phyloP scores from a whole-genome alignment of 2,113 vertebrate species.

The Tenrec ecaudatus region DNA sequence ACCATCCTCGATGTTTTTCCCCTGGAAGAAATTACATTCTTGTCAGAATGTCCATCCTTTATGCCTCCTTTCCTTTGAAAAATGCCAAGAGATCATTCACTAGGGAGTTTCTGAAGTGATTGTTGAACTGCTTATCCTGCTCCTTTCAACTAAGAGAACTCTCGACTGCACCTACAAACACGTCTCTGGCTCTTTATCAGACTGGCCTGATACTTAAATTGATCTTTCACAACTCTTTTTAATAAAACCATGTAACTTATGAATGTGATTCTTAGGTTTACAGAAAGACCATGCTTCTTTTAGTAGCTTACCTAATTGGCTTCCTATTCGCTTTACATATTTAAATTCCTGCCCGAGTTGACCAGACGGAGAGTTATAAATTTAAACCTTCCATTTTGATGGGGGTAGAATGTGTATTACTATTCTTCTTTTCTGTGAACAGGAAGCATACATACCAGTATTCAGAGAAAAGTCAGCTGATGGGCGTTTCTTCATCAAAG shows the following conservation, averaged over 20 bases:
- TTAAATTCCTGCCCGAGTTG: slow-evolving; percentile 10
- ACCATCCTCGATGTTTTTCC: background rate
- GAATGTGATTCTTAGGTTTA: background rate
- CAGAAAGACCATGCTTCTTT: background rate
- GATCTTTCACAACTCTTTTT: background rate
- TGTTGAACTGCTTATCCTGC: background rate
- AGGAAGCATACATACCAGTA: background rate
- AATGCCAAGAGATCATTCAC: background rate
- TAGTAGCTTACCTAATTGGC: background rate
- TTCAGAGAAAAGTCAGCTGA: background rate
- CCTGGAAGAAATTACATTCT: background rate
- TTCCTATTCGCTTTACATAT: background rate
- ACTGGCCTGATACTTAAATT: background rate
- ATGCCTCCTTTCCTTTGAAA: slow-evolving; percentile 4
- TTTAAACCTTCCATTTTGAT: slow-evolving; percentile 19
- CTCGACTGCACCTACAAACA: background rate
- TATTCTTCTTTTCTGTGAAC: background rate
- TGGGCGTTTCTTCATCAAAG: background rate
- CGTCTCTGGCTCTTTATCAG: background rate
- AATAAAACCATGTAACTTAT: background rate
- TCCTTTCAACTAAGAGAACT: background rate
- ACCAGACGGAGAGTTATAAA: background rate
- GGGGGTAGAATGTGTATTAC: background rate
- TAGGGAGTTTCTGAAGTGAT: background rate
- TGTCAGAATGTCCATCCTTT: background rate